Evolutionary conservation across 2,797 vertebrate species (phyloP).

Genomic region (Megaceryle alcyon): DNA sequence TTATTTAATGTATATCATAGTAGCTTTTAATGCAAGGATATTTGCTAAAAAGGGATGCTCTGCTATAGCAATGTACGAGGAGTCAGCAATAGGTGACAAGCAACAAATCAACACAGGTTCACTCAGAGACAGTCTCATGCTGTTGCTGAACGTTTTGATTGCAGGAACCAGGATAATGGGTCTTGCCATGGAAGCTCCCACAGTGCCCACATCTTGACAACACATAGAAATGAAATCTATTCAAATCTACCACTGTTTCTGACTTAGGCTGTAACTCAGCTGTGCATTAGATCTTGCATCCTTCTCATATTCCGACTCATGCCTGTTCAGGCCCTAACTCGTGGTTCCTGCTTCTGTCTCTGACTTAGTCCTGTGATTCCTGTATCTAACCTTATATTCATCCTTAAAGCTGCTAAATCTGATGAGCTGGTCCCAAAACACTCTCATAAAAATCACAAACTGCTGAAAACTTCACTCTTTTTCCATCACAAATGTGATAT

Average conservation of each 20-base stretch:
- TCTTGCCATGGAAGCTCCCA: neutral
- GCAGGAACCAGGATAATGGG: neutral
- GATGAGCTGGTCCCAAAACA: neutral
- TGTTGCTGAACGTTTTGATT: neutral
- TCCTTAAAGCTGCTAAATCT: neutral
- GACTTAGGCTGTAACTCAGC: neutral
- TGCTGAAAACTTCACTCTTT: neutral
- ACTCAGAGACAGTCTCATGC: neutral
- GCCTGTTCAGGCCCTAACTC: neutral
- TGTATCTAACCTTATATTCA: neutral
- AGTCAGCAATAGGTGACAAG: neutral
- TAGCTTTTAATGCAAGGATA: neutral
- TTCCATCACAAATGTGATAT: neutral
- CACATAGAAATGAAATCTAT: neutral
- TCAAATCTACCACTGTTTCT: neutral
- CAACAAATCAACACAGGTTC: neutral
- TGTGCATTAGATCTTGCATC: neutral
- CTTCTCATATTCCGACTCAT: neutral
- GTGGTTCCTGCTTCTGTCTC: neutral
- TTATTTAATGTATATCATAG: neutral
- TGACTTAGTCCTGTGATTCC: neutral
- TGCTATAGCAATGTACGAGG: accelerated
- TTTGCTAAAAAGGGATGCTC: neutral
- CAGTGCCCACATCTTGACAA: neutral
- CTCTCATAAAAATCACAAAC: neutral